Percentiles rank a stretch among this genome's conserved stretches.
Evolutionary conservation across 2,113 vertebrate genomes (phyloP).

Genomic region (Tachysurus fulvidraco): DNA sequence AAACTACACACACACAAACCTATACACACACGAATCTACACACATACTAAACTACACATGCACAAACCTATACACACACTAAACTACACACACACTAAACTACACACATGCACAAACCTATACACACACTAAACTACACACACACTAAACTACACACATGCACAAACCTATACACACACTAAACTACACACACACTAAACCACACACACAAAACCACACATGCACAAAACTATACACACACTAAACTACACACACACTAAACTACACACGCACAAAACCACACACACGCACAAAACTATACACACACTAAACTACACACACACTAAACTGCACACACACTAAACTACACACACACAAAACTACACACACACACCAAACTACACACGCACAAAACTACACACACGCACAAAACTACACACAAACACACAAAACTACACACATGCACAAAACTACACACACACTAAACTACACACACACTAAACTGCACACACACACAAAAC

Average conservation of each 20-base stretch:
- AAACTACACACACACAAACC: not conserved
- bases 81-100: not conserved
- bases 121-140: not conserved
- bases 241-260: not conserved
- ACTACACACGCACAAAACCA: not conserved
- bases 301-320: not conserved
- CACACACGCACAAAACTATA: not conserved
- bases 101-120: not conserved
- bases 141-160: not conserved
- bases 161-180: not conserved
- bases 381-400: not conserved
- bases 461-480: not conserved
- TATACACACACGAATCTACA: not conserved
- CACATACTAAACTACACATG: not conserved
- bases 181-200: not conserved
- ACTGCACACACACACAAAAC: no score
- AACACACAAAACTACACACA: no score
- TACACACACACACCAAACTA: no score
- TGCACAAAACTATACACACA: not conserved
- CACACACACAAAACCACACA: not conserved
- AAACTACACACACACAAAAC: not conserved
- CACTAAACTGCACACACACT: not conserved
- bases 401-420: not conserved
- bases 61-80: not conserved
- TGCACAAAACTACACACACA: not conserved